A percentile compares a stretch with the other conserved stretches of the same genome.
phyloP scores from a whole-genome alignment of 2,888 invertebrate genomes.

The Ctenicera cuprea region DNA sequence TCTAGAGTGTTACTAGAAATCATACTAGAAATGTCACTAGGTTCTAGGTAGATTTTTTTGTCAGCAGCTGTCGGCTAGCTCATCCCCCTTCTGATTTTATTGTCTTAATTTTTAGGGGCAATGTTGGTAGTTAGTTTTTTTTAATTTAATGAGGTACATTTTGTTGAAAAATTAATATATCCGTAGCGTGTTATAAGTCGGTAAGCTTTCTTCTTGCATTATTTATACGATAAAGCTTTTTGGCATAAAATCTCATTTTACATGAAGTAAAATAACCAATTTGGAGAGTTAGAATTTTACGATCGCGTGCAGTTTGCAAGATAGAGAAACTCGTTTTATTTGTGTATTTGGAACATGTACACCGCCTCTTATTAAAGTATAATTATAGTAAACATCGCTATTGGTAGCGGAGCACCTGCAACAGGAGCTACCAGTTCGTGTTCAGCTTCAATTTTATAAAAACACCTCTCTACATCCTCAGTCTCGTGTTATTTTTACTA shows the following conservation, averaged over 20 bases:
- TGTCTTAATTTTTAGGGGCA: no score
- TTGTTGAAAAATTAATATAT: no score
- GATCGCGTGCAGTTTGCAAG: constrained; percentile 46
- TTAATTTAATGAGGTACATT: no score
- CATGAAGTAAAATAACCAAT: constrained; percentile 1
- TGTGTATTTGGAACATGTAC: constrained; percentile 54
- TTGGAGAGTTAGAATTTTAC: constrained; percentile 28
- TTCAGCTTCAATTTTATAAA: constrained; percentile 61
- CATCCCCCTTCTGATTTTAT: no score
- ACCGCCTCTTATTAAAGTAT: constrained; percentile 67
- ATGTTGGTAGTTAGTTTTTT: no score
- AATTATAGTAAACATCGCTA: constrained; percentile 68
- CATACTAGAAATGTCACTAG: no score
- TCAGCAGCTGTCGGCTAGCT: no score
- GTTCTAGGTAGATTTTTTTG: no score
- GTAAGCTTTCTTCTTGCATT: background rate
- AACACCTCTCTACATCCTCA: constrained; percentile 57
- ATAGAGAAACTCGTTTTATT: constrained; percentile 51
- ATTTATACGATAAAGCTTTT: background rate
- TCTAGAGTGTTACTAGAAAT: no score
- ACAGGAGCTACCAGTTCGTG: constrained; percentile 63
- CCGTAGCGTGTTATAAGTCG: background rate
- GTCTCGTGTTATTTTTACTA: constrained; percentile 44
- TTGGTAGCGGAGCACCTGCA: constrained; percentile 67
- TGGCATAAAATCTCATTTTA: background rate